Evolutionary conservation across 2,797 vertebrate genomes (phyloP).

Genomic region (Danionella dracula): DNA sequence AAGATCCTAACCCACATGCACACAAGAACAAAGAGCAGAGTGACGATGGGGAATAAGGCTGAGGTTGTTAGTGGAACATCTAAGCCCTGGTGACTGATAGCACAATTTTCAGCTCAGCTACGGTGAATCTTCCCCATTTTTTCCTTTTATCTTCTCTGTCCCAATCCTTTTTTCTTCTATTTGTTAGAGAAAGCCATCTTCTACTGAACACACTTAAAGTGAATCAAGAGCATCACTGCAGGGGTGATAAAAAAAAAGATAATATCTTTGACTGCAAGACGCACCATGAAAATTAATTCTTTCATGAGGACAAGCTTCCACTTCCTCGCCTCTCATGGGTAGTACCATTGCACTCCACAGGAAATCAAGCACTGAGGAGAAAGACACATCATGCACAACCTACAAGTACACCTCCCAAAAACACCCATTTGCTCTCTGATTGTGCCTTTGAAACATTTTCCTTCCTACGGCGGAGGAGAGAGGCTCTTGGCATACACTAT

Average conservation of each 20-base stretch:
- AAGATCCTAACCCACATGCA: background rate
- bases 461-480: background rate
- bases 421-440: conserved; percentile 25
- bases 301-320: conserved; percentile 54
- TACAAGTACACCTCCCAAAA: conserved; percentile 18
- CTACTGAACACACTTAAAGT: conserved; percentile 41
- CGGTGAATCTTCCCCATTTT: conserved; percentile 20
- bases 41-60: background rate
- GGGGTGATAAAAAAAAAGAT: conserved; percentile 36
- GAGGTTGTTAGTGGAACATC: conserved; percentile 2
- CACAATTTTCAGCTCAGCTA: conserved; percentile 36
- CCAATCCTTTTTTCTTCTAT: conserved; percentile 33
- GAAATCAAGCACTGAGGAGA: background rate
- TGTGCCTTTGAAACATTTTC: conserved; percentile 26
- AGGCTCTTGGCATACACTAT: conserved; percentile 15
- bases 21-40: background rate
- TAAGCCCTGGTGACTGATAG: conserved; percentile 14
- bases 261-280: conserved; percentile 51
- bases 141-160: background rate
- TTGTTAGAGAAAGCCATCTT: conserved; percentile 32
- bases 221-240: conserved; percentile 43
- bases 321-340: conserved; percentile 33
- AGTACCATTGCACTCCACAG: conserved; percentile 2
- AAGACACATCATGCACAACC: background rate
- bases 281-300: conserved; percentile 60